Percentiles rank a stretch among this genome's conserved stretches.
Conservation (phyloP, 2,113 vertebrate species). For the Macrotis lagotis region DNA sequence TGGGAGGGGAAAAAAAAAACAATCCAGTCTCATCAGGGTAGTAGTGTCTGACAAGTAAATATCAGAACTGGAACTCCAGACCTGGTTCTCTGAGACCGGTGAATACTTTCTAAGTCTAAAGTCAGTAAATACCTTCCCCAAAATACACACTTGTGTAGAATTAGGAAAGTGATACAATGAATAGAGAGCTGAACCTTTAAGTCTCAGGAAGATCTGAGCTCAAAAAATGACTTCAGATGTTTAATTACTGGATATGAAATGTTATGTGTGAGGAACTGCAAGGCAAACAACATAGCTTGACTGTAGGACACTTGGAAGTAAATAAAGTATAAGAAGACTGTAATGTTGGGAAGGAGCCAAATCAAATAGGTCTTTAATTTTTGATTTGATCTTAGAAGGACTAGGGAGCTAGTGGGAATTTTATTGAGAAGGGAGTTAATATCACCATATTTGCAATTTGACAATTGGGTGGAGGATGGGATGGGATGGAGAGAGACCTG, state of each 20-base stretch:
- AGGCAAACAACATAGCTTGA: neutral
- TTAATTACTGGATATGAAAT: neutral
- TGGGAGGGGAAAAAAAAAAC: neutral
- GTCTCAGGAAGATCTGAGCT: neutral
- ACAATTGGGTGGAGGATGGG: neutral
- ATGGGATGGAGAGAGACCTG: neutral
- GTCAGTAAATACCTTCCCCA: neutral
- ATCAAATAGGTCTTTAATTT: neutral
- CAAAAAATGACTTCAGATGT: neutral
- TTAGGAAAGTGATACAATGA: neutral
- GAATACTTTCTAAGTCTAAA: neutral
- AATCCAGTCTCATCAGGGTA: neutral
- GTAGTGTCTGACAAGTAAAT: neutral
- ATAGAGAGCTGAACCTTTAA: neutral
- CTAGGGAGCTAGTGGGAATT: neutral
- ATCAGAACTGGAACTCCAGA: neutral
- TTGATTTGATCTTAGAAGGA: neutral
- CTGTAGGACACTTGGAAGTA: neutral
- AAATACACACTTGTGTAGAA: neutral
- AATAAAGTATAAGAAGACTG: neutral
- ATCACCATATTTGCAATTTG: neutral
- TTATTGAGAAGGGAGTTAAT: neutral
- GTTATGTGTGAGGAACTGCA: neutral
- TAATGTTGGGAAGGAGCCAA: neutral
- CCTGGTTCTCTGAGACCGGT: neutral